Evolutionary conservation across 2,888 invertebrate genomes (phyloP), one percentile per base, ranked within the genome.

Genomic region (Polymixis lichenea): DNA sequence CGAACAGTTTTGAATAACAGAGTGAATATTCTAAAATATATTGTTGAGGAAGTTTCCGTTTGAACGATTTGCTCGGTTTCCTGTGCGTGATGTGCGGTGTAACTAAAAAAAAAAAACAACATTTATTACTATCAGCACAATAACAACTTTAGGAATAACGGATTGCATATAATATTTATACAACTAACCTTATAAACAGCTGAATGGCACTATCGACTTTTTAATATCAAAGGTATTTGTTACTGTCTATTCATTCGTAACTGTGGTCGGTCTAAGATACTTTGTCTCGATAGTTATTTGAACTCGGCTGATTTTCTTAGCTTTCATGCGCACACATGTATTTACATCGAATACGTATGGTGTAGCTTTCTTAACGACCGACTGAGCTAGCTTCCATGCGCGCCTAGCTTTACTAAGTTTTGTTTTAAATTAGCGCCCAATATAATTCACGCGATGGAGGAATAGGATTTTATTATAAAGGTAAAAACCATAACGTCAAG

Each of bases 231-330:
- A 15, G 17, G 6, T 43, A 46, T 76, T 49, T 19, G 11, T 49
- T 38, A 28, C 32, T 55, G 49, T 38, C 46, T 25, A 6, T 49
- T 56, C 17, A 43, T 55, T 61, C 51, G 15, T 56, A 72, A 38
- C 25, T 55, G 17, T 60, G 28, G n/a, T 61, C 38, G n/a, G n/a
- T n/a, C 49, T 75, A 22, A n/a, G 3, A 22, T 60, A 32, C 46
- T 38, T 75, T 32, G 25, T 55, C 22, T 46, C 17, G 9, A 19
- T 51, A 32, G 13, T 43, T 53, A 38, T 64, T 76, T 38, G 28
- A 83, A 83, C 46, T 72, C 61, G 17, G 72, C 84, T 83, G 72
- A 83, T 83, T 83, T 71, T 53, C 46, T 78, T 78, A 79, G 79
- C 72, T 66, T 83, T 78, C 84, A 80, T 79, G 53, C 72, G 72